phyloP scores from a whole-genome alignment of 2,888 invertebrate genomes.

The Hyalella azteca region DNA sequence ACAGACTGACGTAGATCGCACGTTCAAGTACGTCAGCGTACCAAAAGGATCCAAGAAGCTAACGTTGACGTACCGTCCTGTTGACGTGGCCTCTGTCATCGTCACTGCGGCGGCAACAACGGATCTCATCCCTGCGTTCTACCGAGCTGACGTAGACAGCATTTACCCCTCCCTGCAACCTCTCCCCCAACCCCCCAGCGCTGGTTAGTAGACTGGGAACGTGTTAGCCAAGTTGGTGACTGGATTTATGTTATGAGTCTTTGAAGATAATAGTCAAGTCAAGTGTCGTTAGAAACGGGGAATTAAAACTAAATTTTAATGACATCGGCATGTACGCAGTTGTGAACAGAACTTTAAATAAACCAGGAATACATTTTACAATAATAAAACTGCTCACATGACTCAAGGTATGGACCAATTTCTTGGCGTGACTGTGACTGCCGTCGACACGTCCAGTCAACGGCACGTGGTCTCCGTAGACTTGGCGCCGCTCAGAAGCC shows the following conservation, averaged over 20 bases:
- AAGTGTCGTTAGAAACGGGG: no score
- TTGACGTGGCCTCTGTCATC: constrained; percentile 16
- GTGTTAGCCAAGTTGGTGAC: no score
- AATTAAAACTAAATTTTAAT: no score
- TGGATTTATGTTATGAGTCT: no score
- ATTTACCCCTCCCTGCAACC: constrained; percentile 48
- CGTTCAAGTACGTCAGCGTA: no score
- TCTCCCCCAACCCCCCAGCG: neutral
- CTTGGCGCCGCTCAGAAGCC: neutral
- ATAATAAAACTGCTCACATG: no score
- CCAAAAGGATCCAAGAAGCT: no score
- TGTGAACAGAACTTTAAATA: no score
- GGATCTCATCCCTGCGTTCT: constrained; percentile 43
- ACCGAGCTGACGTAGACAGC: constrained; percentile 38
- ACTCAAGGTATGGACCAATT: neutral
- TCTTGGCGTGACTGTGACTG: neutral
- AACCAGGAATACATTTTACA: no score
- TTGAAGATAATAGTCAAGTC: no score
- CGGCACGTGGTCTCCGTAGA: neutral
- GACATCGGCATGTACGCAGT: no score
- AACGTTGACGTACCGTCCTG: constrained; percentile 38
- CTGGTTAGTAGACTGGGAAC: neutral
- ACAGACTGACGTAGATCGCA: no score
- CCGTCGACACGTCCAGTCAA: neutral
- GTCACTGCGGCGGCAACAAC: constrained; percentile 36